Evolutionary conservation across 2,888 invertebrate species (phyloP), one percentile per base, ranked within the genome.

Genomic region (Orchestes rusci): DNA sequence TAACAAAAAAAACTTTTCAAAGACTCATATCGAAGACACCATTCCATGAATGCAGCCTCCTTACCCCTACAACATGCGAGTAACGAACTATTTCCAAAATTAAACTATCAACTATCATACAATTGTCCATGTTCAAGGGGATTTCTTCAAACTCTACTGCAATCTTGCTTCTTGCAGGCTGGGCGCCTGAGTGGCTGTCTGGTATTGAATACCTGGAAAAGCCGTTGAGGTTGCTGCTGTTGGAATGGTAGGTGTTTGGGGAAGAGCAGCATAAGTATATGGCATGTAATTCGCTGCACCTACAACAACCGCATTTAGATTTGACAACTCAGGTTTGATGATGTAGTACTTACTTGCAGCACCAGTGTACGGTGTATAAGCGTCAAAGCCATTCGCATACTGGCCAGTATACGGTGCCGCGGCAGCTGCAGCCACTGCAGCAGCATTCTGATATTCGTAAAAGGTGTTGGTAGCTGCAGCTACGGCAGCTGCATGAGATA

Each of bases 381-480:
- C 73, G 59, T 84, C 84, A 55, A 84, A 82, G 47, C 83, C 82
- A 53, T 82, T 82, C 42, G 83, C 77, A 58, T 83, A 82, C 56
- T 83, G 82, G 52, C 80, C 81, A 40, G 82, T 82, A 61, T 82
- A 83, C 2, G 80, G 79, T 30, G 76, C 79, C 4, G 77, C 76
- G 4, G 63, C 63, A 16, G 63, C 63, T 30, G 84, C 84, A 2
- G 84, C 84, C 3, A 82, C 82, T 0, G 82, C 80, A 10, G 80
- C 80, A 4, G 72, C 73, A 19, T 71, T 73, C n/a, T 73, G 77
- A 58, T 77, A 78, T 61, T 86, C 86, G 68, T 87, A 86, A 70
- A 86, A 85, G 64, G 86, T 86, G 62, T 86, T 79, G 62, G 87
- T 84, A 59, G 82, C 82, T 36, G 76, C 73, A n/a, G 84, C 85